phyloP scores from a whole-genome alignment of 2,113 vertebrate species.

The Ailuropoda melanoleuca region DNA sequence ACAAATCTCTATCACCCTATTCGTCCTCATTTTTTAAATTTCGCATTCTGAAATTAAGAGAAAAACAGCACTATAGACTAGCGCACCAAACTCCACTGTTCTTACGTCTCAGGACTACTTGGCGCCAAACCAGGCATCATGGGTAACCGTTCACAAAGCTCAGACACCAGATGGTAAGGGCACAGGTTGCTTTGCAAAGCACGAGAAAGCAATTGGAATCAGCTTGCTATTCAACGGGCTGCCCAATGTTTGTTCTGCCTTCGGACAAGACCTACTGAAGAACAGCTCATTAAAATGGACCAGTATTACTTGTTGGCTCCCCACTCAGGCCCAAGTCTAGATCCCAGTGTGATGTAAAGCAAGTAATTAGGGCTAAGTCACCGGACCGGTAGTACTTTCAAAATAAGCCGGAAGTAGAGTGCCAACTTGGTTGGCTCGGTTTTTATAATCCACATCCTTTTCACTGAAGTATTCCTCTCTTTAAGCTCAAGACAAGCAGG shows the following conservation, averaged over 20 bases:
- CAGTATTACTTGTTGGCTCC: neutral
- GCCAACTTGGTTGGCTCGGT: neutral
- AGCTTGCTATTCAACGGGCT: neutral
- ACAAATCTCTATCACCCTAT: neutral
- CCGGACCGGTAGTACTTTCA: neutral
- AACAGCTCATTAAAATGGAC: neutral
- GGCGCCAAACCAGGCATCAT: neutral
- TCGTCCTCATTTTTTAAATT: neutral
- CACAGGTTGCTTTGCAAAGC: neutral
- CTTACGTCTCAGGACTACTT: neutral
- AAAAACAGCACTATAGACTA: neutral
- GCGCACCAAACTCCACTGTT: neutral
- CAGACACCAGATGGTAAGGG: neutral
- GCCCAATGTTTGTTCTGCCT: neutral
- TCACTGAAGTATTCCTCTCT: neutral
- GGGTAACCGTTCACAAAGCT: neutral
- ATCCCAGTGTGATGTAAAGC: neutral
- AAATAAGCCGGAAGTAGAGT: neutral
- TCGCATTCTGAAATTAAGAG: constrained; percentile 16
- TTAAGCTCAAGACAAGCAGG: neutral
- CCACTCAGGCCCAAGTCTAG: neutral
- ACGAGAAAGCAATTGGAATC: neutral
- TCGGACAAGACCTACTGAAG: neutral
- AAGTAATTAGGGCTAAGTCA: neutral
- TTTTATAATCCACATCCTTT: neutral